Percentiles rank a stretch among this genome's conserved stretches.
Evolutionary conservation across 2,113 vertebrate genomes (phyloP).

Genomic region (Picathartes gymnocephalus): DNA sequence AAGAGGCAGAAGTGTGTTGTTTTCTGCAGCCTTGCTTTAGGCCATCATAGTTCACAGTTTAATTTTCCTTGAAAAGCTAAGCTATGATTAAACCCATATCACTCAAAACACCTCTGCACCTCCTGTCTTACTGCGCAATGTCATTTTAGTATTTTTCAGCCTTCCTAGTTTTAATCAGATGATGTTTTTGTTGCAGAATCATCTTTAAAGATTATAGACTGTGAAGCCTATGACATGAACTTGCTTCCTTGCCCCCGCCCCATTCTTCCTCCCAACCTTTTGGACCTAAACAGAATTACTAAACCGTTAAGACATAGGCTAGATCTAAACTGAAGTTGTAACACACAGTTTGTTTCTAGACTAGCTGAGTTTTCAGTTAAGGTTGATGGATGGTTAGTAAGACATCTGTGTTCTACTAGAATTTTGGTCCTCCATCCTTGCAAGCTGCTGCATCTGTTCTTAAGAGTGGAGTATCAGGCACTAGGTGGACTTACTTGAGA

Average conservation of each 20-base stretch:
- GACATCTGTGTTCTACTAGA: not conserved
- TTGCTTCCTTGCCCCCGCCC: rapidly evolving
- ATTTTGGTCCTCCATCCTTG: not conserved
- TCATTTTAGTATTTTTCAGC: not conserved
- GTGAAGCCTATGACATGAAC: not conserved
- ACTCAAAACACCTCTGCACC: not conserved
- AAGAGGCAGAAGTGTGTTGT: not conserved
- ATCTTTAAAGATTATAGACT: not conserved
- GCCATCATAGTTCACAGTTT: not conserved
- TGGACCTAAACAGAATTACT: not conserved
- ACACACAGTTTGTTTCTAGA: not conserved
- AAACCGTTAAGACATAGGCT: not conserved
- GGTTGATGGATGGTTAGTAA: not conserved
- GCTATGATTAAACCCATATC: not conserved
- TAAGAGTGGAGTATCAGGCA: not conserved
- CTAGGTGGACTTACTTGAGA: not conserved
- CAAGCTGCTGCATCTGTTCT: not conserved
- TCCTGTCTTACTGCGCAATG: not conserved
- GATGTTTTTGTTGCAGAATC: not conserved
- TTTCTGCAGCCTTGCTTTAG: not conserved
- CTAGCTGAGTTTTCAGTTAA: not conserved
- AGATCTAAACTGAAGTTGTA: not conserved
- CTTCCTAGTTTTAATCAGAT: not conserved
- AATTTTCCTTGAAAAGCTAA: not conserved
- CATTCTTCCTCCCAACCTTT: rapidly evolving